A percentile compares a stretch with the other conserved stretches of the same genome.
phyloP scores from a whole-genome alignment of 2,888 invertebrate species.

The Bhutanitis thaidina region DNA sequence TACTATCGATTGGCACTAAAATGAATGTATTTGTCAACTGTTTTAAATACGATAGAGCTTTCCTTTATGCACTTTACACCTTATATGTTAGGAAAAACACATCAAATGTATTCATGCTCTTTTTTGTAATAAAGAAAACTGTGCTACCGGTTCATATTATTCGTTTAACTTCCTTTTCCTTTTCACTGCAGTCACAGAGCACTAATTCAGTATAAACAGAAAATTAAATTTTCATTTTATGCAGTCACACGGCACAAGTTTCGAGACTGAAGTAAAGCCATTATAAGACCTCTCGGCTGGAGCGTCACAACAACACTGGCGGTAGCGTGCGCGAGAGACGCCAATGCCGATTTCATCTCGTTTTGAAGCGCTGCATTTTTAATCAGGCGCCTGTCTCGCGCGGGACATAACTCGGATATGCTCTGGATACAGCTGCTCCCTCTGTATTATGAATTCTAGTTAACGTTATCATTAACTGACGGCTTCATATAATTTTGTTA shows the following conservation, averaged over 20 bases:
- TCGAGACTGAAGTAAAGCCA: slow-evolving; percentile 1
- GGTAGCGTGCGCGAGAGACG: slow-evolving; percentile 69
- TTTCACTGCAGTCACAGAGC: neutral
- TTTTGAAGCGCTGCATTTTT: slow-evolving; percentile 76
- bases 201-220: slow-evolving; percentile 8
- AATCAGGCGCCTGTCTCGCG: slow-evolving; percentile 73
- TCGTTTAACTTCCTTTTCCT: neutral
- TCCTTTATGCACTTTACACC: no score
- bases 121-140: neutral
- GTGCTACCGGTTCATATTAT: slow-evolving; percentile 7
- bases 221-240: slow-evolving; percentile 18
- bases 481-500: slow-evolving; percentile 68
- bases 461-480: slow-evolving; percentile 76
- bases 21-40: slow-evolving; percentile 33
- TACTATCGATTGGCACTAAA: slow-evolving; percentile 62
- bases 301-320: slow-evolving; percentile 58
- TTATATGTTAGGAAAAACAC: no score
- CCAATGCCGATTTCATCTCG: slow-evolving; percentile 64
- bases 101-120: no score
- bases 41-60: no score
- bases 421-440: slow-evolving; percentile 70
- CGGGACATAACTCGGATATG: slow-evolving; percentile 75
- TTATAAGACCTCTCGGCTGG: slow-evolving; percentile 41
- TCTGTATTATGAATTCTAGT: slow-evolving; percentile 75
- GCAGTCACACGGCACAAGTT: slow-evolving; percentile 19